Evolutionary conservation across 2,113 vertebrate genomes (phyloP).

Genomic region (Boulengeromyrus knoepffleri): DNA sequence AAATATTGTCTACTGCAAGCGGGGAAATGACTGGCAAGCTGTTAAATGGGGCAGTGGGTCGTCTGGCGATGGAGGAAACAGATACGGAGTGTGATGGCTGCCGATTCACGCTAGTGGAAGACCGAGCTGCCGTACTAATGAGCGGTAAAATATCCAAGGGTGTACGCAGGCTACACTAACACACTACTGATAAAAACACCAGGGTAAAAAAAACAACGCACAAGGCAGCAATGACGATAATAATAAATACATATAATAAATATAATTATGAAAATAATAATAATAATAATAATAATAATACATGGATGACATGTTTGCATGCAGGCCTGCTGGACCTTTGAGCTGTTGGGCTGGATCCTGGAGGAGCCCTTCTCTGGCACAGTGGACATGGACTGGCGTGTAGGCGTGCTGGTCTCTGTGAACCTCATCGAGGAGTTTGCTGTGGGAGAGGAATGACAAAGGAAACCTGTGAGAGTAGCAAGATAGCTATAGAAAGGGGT

Average conservation of each 20-base stretch:
- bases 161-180: neutral
- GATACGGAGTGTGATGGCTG: neutral
- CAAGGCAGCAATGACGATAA: neutral
- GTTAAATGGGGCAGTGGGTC: neutral
- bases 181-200: neutral
- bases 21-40: neutral
- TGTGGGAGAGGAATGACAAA: slow-evolving; percentile 40
- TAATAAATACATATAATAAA: neutral
- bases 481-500: neutral
- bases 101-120: neutral
- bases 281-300: neutral
- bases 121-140: neutral
- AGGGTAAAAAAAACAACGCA: neutral
- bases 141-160: neutral
- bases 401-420: slow-evolving; percentile 72
- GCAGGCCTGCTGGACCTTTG: slow-evolving; percentile 61
- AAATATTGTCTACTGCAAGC: neutral
- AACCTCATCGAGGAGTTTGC: slow-evolving; percentile 58
- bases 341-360: slow-evolving; percentile 53
- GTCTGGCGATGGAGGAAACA: neutral
- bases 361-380: slow-evolving; percentile 57
- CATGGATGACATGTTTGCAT: neutral
- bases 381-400: slow-evolving; percentile 50
- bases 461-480: neutral
- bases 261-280: neutral